Evolutionary conservation across 2,888 invertebrate species (phyloP).

Genomic region (Apotomis betuletana): DNA sequence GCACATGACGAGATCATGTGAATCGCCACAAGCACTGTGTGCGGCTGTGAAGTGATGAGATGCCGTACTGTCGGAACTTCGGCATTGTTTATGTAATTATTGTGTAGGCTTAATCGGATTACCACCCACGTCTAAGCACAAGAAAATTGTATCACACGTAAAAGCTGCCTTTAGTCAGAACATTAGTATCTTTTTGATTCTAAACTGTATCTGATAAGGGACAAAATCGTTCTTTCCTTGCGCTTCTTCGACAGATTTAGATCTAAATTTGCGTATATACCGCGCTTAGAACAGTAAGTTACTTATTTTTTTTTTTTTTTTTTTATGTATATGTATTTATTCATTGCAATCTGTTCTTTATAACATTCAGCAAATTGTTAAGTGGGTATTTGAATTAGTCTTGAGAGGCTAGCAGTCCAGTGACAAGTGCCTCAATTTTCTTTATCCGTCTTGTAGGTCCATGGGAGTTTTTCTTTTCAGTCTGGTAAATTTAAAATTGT

Average conservation of each 20-base stretch:
- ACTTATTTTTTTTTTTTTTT: too few species aligned
- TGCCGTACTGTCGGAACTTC: slow-evolving; percentile 22
- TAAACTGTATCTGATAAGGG: not conserved
- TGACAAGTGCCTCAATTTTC: too few species aligned
- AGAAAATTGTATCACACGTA: slow-evolving; percentile 35
- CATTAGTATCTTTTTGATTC: not conserved
- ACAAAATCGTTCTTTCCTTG: not conserved
- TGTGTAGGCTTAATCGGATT: slow-evolving; percentile 36
- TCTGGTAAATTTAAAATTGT: too few species aligned
- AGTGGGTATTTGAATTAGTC: too few species aligned
- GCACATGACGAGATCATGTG: too few species aligned
- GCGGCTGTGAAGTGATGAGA: slow-evolving; percentile 21
- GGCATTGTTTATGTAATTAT: slow-evolving; percentile 40
- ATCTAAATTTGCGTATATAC: not conserved
- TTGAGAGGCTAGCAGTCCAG: too few species aligned
- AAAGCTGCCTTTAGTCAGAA: slow-evolving; percentile 4
- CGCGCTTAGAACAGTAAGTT: not conserved
- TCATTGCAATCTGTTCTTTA: too few species aligned
- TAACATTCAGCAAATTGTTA: too few species aligned
- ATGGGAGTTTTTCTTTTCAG: too few species aligned
- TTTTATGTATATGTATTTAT: too few species aligned
- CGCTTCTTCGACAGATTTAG: not conserved
- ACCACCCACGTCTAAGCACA: slow-evolving; percentile 33
- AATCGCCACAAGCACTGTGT: too few species aligned
- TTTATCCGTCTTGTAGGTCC: too few species aligned